Evolutionary conservation across 2,888 invertebrate species (phyloP).

Genomic region (Proisotoma minuta): DNA sequence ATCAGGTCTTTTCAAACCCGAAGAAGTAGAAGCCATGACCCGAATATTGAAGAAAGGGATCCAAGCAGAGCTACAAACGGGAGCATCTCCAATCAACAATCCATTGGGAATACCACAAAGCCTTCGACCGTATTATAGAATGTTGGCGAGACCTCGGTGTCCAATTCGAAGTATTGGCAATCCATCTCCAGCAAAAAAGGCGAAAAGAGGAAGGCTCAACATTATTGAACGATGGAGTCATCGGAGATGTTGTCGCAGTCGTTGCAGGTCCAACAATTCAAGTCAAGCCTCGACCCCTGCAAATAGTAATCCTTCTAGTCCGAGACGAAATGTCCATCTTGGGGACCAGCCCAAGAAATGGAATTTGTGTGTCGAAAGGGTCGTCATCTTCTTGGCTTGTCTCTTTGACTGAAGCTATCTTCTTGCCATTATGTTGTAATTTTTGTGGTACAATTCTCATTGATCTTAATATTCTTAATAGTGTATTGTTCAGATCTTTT

Average conservation of each 20-base stretch:
- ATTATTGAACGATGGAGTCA: background rate
- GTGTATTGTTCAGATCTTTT: too few relatives aligned
- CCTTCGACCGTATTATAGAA: conserved; percentile 16
- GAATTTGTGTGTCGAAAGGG: conserved; percentile 22
- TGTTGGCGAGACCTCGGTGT: conserved; percentile 11
- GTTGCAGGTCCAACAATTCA: background rate
- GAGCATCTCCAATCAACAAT: conserved; percentile 4
- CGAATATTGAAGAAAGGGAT: background rate
- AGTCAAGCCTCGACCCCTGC: conserved; percentile 10
- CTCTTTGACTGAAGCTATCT: conserved; percentile 23
- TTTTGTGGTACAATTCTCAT: background rate
- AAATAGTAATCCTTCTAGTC: conserved; percentile 15
- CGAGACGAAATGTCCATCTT: background rate
- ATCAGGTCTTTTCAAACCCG: conserved; percentile 24
- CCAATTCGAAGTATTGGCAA: background rate
- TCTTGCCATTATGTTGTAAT: background rate
- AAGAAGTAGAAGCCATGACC: conserved; percentile 16
- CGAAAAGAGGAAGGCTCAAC: background rate
- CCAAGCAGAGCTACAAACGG: background rate
- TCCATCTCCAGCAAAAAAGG: conserved; percentile 5
- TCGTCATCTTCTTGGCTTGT: conserved; percentile 27
- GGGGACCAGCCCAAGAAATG: conserved; percentile 14
- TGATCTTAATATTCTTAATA: background rate
- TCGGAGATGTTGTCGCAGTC: conserved; percentile 1
- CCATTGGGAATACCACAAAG: conserved; percentile 8